phyloP scores from a whole-genome alignment of 2,888 invertebrate genomes.

The Poecilobothrus nobilitatus region DNA sequence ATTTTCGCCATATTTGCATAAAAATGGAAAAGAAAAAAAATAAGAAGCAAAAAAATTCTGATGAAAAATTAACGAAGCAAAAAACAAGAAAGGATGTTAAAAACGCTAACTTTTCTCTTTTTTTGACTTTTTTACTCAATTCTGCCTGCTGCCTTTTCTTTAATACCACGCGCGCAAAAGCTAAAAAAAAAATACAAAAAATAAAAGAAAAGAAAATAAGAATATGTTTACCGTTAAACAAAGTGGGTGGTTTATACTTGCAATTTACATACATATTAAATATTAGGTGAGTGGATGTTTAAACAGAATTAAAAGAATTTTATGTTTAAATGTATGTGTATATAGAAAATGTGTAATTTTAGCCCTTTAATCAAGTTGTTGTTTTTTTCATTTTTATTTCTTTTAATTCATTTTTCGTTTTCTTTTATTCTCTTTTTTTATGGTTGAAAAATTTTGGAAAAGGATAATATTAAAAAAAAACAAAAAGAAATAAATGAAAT shows the following conservation, averaged over 20 bases:
- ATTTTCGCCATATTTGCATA: slow-evolving; percentile 2
- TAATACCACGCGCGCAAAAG: background rate
- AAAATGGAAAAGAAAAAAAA: slow-evolving; percentile 4
- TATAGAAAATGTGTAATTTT: background rate
- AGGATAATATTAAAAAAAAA: background rate
- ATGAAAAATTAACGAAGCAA: background rate
- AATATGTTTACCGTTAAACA: background rate
- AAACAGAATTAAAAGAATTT: background rate
- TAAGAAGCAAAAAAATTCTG: background rate
- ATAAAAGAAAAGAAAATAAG: background rate
- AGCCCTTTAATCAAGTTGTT: background rate
- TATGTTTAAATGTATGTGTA: background rate
- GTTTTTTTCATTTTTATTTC: too few species aligned
- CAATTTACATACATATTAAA: background rate
- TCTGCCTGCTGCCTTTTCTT: background rate
- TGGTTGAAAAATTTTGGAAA: too few species aligned
- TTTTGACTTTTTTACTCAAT: slow-evolving; percentile 1
- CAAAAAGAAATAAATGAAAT: background rate
- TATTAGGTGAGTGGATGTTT: background rate
- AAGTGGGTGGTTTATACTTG: slow-evolving; percentile 1
- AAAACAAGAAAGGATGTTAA: background rate
- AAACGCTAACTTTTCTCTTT: background rate
- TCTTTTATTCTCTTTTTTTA: background rate
- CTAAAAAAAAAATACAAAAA: background rate
- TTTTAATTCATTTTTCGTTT: background rate